Evolutionary conservation across 2,797 vertebrate genomes (phyloP).

Genomic region (Ctenopoma multispine): DNA sequence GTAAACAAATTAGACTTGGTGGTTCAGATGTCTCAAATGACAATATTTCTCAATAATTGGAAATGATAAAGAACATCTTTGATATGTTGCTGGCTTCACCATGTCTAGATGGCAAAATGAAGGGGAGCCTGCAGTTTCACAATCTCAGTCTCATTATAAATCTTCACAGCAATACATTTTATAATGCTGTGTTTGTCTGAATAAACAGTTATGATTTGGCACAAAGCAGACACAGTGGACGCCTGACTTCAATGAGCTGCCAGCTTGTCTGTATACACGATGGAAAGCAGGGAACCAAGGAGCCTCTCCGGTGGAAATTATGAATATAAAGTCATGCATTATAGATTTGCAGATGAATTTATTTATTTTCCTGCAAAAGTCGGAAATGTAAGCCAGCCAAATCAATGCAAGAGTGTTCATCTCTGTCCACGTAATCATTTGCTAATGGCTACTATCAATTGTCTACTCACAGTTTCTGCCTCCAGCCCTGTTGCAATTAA

Average conservation of each 20-base stretch:
- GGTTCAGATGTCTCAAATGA: constrained; percentile 72
- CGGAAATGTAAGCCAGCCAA: constrained; percentile 84
- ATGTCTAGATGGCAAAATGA: constrained; percentile 55
- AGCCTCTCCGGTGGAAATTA: constrained; percentile 80
- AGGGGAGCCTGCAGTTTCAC: constrained; percentile 58
- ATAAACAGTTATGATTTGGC: constrained; percentile 83
- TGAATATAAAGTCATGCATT: constrained; percentile 86
- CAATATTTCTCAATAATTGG: constrained; percentile 75
- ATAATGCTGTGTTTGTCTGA: constrained; percentile 79
- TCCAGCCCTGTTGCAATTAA: constrained; percentile 83
- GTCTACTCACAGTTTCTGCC: constrained; percentile 76
- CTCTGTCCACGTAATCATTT: constrained; percentile 88
- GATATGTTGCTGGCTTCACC: constrained; percentile 62
- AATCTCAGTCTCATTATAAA: constrained; percentile 79
- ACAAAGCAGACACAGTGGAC: constrained; percentile 73
- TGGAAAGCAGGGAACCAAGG: constrained; percentile 70
- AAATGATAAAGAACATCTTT: constrained; percentile 74
- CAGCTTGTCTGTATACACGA: constrained; percentile 70
- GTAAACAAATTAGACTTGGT: constrained; percentile 76
- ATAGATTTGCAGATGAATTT: constrained; percentile 85
- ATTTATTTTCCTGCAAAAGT: constrained; percentile 85
- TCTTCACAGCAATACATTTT: constrained; percentile 73
- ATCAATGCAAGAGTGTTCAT: constrained; percentile 87
- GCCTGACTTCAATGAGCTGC: constrained; percentile 77
- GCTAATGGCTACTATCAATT: constrained; percentile 89